Evolutionary conservation across 2,888 invertebrate genomes (phyloP), one percentile per base, ranked within the genome.

Genomic region (Agriopis leucophaearia): DNA sequence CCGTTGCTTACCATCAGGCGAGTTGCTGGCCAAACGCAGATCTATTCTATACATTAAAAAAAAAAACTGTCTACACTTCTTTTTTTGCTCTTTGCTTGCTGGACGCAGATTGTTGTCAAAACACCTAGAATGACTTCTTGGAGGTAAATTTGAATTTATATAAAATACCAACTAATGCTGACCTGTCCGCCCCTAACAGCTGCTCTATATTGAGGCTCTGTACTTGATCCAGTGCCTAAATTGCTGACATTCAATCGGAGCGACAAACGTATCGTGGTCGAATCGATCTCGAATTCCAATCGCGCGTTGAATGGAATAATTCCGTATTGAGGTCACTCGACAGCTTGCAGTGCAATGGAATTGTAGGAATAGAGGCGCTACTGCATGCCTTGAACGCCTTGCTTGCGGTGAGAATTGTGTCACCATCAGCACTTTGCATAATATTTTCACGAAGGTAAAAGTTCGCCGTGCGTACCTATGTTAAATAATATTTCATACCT

Each of bases 211-310:
- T 55, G 1, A 36, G 15, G 4, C 1, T 50, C 56, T 64, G 64
- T 44, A 4, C 18, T 52, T 8, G 50, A 59, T 67, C 50, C 38
- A 55, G 54, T 18, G 51, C 64, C 61, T 56, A 64, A 72, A 74
- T 69, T 47, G 64, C 64, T 56, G 42, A 67, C 66, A 72, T 72
- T 72, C 70, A 72, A 70, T 74, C 62, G 55, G 36, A 50, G 66
- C 69, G 71, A 69, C 73, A 71, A 70, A 71, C 71, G 70, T 59
- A 71, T 72, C 67, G 61, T 64, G 56, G 61, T 67, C 60, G 61
- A 66, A 36, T 64, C 65, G 69, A 70, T 69, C 65, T 60, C 45
- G 57, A 54, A 69, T 69, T 71, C 63, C 69, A 73, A 73, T 72
- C 67, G 67, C 67, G 58, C 63, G 59, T 63, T 73, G 63, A 74